Conservation (phyloP, 2,113 vertebrate species). For the Copsychus sechellarum region DNA sequence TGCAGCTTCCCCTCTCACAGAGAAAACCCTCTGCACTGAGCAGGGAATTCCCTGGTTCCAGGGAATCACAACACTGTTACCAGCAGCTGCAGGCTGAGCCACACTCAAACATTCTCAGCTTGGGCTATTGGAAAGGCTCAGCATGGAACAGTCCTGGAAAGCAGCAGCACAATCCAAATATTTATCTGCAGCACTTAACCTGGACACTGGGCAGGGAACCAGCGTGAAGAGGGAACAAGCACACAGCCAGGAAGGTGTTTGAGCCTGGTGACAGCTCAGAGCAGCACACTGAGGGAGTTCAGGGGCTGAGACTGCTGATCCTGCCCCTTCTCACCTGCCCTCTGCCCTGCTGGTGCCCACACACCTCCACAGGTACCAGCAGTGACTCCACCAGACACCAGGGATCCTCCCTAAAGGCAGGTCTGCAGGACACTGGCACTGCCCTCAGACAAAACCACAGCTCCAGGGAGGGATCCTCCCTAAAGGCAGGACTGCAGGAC, state of each 20-base stretch:
- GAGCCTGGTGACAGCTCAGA: not conserved
- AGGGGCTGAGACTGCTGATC: not conserved
- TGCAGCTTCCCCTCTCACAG: not conserved
- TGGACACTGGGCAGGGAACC: not conserved
- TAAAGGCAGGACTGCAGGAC: not conserved
- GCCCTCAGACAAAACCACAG: not conserved
- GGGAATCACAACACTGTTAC: accelerated
- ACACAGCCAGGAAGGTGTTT: not conserved
- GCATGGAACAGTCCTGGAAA: not conserved
- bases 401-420: not conserved
- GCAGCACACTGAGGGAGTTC: not conserved
- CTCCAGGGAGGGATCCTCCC: not conserved
- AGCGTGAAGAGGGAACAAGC: not conserved
- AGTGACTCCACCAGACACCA: not conserved
- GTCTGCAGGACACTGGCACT: not conserved
- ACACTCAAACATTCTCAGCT: not conserved
- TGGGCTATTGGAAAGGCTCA: not conserved
- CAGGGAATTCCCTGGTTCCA: not conserved
- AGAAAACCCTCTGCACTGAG: accelerated
- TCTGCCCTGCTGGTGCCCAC: not conserved
- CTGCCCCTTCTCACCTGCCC: not conserved
- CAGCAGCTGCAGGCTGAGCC: not conserved
- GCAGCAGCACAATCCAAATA: not conserved
- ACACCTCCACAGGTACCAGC: not conserved
- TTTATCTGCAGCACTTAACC: not conserved